phyloP scores from a whole-genome alignment of 2,888 invertebrate genomes.

The Dysmachus trigonus region DNA sequence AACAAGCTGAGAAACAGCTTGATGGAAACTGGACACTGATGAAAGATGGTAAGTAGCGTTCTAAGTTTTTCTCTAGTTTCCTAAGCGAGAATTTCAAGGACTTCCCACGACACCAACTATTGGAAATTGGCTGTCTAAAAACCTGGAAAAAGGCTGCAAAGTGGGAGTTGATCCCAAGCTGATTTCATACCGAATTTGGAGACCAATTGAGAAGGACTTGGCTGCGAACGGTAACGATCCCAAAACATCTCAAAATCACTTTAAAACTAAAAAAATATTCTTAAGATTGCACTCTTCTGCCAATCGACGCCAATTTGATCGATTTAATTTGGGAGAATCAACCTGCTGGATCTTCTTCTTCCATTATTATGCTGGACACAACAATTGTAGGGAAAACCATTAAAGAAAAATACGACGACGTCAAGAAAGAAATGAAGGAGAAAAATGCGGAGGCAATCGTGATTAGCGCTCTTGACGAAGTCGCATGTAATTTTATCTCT shows the following conservation, averaged over 20 bases:
- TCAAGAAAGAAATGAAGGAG: conserved; percentile 72
- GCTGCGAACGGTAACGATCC: conserved; percentile 58
- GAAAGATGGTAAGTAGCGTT: conserved; percentile 72
- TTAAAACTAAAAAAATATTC: conserved; percentile 59
- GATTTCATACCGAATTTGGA: conserved; percentile 71
- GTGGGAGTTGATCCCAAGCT: conserved; percentile 80
- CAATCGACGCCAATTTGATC: conserved; percentile 76
- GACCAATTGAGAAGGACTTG: conserved; percentile 69
- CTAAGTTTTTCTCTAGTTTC: background rate
- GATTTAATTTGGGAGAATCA: conserved; percentile 76
- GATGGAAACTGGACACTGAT: conserved; percentile 89
- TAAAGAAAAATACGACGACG: conserved; percentile 72
- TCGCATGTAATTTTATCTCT: conserved; percentile 77
- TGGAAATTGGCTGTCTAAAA: conserved; percentile 73
- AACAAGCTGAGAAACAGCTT: conserved; percentile 86
- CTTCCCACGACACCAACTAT: conserved; percentile 65
- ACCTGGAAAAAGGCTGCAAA: conserved; percentile 69
- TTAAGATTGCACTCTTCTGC: conserved; percentile 72
- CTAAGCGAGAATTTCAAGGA: conserved; percentile 51
- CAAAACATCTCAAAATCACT: background rate
- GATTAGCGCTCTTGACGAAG: conserved; percentile 85
- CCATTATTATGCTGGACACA: conserved; percentile 66
- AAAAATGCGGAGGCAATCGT: conserved; percentile 74
- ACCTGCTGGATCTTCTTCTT: conserved; percentile 67
- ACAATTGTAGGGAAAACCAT: conserved; percentile 70